Percentiles rank a stretch among this genome's conserved stretches.
Conservation (phyloP, 2,888 invertebrate genomes). For the Pammene fasciana region DNA sequence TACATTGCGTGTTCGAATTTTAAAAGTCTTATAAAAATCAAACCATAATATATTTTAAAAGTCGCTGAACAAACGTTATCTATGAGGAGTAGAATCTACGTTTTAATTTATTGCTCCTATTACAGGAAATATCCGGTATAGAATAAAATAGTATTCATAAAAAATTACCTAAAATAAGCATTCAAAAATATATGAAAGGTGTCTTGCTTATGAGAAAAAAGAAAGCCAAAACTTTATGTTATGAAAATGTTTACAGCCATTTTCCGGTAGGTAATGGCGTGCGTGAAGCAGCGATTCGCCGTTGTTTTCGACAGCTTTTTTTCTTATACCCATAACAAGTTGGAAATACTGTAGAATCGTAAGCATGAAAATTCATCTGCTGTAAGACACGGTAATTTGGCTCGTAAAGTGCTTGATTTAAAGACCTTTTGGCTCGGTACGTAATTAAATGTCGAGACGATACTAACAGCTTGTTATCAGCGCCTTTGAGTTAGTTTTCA, state of each 20-base stretch:
- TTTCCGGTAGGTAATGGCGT: constrained; percentile 37
- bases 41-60: too few species aligned
- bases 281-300: constrained; percentile 4
- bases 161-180: too few species aligned
- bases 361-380: background rate
- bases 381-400: background rate
- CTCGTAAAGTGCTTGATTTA: background rate
- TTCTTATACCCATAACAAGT: constrained; percentile 26
- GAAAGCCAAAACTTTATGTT: constrained; percentile 19
- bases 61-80: too few species aligned
- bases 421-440: background rate
- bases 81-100: too few species aligned
- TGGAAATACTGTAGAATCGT: background rate
- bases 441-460: too few species aligned
- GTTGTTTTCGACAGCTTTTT: constrained; percentile 24
- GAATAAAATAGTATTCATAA: too few species aligned
- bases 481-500: too few species aligned
- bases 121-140: too few species aligned
- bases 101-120: too few species aligned
- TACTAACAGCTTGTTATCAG: too few species aligned
- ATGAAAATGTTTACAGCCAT: constrained; percentile 33
- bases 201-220: background rate
- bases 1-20: too few species aligned
- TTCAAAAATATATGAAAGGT: background rate
- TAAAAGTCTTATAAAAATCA: too few species aligned